A percentile compares a stretch with the other conserved stretches of the same genome.
Conservation (phyloP, 2,797 vertebrate species). For the Lepilemur septentrionalis region DNA sequence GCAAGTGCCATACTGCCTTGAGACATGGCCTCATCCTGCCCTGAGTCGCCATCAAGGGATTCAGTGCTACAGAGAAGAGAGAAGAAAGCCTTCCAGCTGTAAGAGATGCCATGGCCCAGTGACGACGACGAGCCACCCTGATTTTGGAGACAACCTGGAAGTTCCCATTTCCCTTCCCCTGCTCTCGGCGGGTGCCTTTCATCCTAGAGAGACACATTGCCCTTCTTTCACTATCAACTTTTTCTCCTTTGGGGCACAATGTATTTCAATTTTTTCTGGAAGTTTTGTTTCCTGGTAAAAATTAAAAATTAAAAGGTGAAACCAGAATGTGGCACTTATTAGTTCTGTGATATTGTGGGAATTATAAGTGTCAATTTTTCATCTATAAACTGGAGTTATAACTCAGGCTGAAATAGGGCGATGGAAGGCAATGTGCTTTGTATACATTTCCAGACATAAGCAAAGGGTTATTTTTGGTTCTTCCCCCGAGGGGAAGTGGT, state of each 20-base stretch:
- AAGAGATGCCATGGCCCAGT: background rate
- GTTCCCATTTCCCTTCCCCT: rapidly evolving
- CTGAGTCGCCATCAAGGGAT: background rate
- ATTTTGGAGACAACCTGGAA: background rate
- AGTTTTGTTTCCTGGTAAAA: background rate
- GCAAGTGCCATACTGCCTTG: no score
- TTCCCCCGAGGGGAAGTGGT: constrained; percentile 41
- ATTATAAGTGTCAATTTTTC: background rate
- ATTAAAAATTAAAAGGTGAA: background rate
- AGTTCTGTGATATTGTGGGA: background rate
- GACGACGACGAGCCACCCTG: background rate
- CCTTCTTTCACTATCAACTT: background rate
- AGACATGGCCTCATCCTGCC: background rate
- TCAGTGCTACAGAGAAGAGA: background rate
- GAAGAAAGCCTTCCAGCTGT: background rate
- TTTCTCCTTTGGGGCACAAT: background rate
- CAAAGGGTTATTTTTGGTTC: constrained; percentile 43
- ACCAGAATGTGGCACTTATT: background rate
- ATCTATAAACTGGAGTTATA: background rate
- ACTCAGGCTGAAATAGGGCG: constrained; percentile 1
- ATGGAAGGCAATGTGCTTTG: background rate
- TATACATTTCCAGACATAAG: constrained; percentile 40
- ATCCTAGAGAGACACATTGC: background rate
- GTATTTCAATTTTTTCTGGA: background rate
- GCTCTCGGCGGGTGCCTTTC: background rate